These are phyloP conservation scores for Trissolcus brochymenae DNA, from an alignment of 2,888 invertebrate genomes.

Conservation along the genomic window DNA sequence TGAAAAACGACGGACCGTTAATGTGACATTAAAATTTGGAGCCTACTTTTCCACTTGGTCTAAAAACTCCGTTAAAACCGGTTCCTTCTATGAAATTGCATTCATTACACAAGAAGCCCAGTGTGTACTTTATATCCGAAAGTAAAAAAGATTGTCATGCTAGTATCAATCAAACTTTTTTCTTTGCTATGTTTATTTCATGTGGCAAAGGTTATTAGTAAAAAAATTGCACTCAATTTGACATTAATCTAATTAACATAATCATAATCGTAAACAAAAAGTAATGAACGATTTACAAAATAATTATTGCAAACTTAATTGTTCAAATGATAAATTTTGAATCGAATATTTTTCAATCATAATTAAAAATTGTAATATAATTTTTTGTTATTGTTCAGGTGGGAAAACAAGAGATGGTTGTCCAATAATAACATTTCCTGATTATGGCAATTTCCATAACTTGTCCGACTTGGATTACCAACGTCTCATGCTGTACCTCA, in stretches of 20 bases:
- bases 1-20: conserved; percentile 44
- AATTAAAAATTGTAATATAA: not conserved
- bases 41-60: conserved; percentile 50
- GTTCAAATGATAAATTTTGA: too few relatives aligned
- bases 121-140: conserved; percentile 25
- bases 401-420: conserved; percentile 95
- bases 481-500: conserved; percentile 93
- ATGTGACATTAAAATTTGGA: conserved; percentile 44
- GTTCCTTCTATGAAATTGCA: conserved; percentile 53
- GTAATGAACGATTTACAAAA: too few relatives aligned
- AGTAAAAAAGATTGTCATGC: conserved; percentile 39
- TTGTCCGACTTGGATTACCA: conserved; percentile 92
- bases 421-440: conserved; percentile 96
- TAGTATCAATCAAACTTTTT: conserved; percentile 12
- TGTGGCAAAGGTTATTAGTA: too few relatives aligned
- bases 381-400: conserved; percentile 77
- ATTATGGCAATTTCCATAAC: conserved; percentile 90
- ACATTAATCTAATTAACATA: too few relatives aligned
- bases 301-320: too few relatives aligned
- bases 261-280: too few relatives aligned
- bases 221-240: too few relatives aligned
- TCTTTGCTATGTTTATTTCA: too few relatives aligned
- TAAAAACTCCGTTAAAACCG: conserved; percentile 61
- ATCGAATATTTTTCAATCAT: not conserved
- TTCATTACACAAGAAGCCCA: conserved; percentile 17